A percentile compares a stretch with the other conserved stretches of the same genome.
These are phyloP conservation scores for Coptodon rendalli DNA, from an alignment of 2,113 vertebrate genomes.

Conservation along the genomic window DNA sequence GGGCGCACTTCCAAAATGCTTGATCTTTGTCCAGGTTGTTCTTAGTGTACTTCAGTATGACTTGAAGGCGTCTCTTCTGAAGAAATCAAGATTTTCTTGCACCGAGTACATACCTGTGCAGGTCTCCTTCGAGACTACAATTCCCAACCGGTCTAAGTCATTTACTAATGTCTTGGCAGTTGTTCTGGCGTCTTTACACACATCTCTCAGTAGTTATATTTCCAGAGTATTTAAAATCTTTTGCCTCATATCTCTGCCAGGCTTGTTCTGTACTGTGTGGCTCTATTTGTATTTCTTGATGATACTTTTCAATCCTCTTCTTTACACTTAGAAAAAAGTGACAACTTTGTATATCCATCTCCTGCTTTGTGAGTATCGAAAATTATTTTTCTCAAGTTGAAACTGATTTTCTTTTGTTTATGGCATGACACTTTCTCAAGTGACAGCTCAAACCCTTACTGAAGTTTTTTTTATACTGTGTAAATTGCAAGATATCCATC, in stretches of 20 bases:
- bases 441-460: not conserved
- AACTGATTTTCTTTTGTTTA: not conserved
- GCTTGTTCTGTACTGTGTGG: not conserved
- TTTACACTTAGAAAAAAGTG: not conserved
- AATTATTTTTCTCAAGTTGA: not conserved
- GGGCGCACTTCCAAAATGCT: not conserved
- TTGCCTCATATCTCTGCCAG: not conserved
- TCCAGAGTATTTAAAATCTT: accelerated
- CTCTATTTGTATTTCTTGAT: not conserved
- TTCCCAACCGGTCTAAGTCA: not conserved
- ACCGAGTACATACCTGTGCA: not conserved
- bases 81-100: not conserved
- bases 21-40: not conserved
- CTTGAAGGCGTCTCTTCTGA: not conserved
- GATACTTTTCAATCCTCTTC: not conserved
- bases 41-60: not conserved
- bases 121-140: not conserved
- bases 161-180: not conserved
- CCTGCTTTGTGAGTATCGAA: not conserved
- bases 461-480: not conserved
- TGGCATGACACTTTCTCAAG: not conserved
- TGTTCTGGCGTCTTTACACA: not conserved
- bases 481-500: not conserved
- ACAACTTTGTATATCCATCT: not conserved
- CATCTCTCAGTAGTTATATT: not conserved